Conservation (phyloP, 1,140 invertebrate genomes). For the Ceratina calcarata region DNA sequence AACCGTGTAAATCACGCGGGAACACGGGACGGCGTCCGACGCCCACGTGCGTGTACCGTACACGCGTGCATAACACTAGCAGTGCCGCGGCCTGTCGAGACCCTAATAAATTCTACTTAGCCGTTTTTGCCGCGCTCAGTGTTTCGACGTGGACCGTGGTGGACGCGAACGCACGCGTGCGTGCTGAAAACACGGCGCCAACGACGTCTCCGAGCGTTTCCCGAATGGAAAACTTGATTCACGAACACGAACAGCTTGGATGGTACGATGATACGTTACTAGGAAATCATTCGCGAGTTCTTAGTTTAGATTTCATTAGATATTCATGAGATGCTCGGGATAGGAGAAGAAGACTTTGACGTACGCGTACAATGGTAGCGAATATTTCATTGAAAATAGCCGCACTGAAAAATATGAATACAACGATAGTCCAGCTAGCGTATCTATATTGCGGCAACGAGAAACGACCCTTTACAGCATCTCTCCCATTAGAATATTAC, state of each 20-base stretch:
- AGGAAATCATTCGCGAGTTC: too few relatives aligned
- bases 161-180: neutral
- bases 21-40: slow-evolving; percentile 30
- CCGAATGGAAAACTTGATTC: neutral
- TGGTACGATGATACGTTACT: too few relatives aligned
- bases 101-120: slow-evolving; percentile 65
- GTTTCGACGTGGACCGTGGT: slow-evolving; percentile 33
- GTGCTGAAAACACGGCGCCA: slow-evolving; percentile 4
- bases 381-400: too few relatives aligned
- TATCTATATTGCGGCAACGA: neutral
- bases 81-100: slow-evolving; percentile 57
- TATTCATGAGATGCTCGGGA: too few relatives aligned
- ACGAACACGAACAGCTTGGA: too few relatives aligned
- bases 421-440: too few relatives aligned
- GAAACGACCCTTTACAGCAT: neutral
- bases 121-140: slow-evolving; percentile 51
- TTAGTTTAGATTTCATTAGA: too few relatives aligned
- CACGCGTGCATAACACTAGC: slow-evolving; percentile 43
- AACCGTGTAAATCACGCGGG: slow-evolving; percentile 52
- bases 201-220: neutral
- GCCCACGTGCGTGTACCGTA: slow-evolving; percentile 36
- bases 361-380: too few relatives aligned
- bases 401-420: too few relatives aligned
- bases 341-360: too few relatives aligned
- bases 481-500: slow-evolving; percentile 1